Conservation (phyloP, 2,797 vertebrate genomes). For the Bovichtus diacanthus region DNA sequence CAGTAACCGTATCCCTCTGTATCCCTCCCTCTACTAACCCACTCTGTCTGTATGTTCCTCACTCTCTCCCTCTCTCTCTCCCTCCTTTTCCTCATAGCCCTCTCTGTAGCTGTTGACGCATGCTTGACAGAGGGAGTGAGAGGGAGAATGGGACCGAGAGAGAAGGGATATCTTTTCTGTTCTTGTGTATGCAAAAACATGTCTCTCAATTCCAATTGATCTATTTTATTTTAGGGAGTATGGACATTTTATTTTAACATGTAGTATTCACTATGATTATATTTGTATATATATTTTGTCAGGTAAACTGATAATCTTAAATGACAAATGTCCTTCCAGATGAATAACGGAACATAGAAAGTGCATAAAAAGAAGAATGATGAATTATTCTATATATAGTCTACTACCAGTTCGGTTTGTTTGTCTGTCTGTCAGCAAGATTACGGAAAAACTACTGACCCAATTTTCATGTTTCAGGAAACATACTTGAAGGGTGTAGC, state of each 20-base stretch:
- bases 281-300: background rate
- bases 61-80: constrained; percentile 13
- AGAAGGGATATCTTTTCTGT: constrained; percentile 15
- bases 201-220: background rate
- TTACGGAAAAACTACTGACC: no score
- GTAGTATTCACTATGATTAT: background rate
- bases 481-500: no score
- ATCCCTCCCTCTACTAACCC: constrained; percentile 55
- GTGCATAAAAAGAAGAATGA: background rate
- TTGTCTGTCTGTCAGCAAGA: no score
- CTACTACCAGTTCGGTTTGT: no score
- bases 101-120: constrained; percentile 60
- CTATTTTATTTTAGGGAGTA: background rate
- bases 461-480: no score
- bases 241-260: background rate
- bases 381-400: background rate
- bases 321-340: background rate
- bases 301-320: background rate
- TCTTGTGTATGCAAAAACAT: background rate
- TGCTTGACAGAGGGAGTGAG: constrained; percentile 35
- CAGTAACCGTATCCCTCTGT: constrained; percentile 71
- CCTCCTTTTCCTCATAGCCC: constrained; percentile 44
- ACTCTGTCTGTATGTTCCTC: constrained; percentile 25
- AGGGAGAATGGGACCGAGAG: constrained; percentile 4
- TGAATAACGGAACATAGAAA: background rate